Base-by-base conservation (phyloP, 1,140 invertebrate species). In the Plectrocnemia conspersa region DNA sequence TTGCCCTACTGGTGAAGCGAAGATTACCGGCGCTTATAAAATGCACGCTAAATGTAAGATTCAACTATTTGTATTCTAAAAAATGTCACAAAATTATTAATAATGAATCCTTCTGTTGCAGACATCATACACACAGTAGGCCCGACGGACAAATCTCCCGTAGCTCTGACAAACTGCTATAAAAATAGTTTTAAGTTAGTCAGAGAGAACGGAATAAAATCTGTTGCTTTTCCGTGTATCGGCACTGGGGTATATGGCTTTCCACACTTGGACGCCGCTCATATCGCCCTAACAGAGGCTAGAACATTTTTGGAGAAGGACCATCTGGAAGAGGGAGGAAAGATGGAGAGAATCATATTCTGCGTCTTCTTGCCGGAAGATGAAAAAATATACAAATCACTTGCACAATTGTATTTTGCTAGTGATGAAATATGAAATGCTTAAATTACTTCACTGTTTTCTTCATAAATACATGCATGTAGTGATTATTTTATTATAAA, bases 211-310 rank as follows among this genome's bases (percentile, higher is more conserved):
- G 69, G 81, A 2, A 54, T 92, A 1, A 73, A 76, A 54, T 78
- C 83, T 4, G 79, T 93, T 21, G 85, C 89, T 27, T 91, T 93
- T 68, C 89, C 89, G 15, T 92, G 89, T 59, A 89, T 93, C 64
- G 89, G 88, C 0, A 92, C 90, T 44, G 89, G 89, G 10, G 79
- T 91, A 53, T 92, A 91, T 75, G 87, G 86, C 2, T 93, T 91
- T 73, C 89, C 89, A 1, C 84, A 84, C 72, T 76, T 79, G 58
- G 66, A 80, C 27, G 90, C 90, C 0, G 83, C 86, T 4, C 77
- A 84, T 64, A 81, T 92, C 13, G 89, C 88, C 35, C 62, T 88
- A 10, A 67, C 70, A 10, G 81, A 81, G 13, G 80, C 87, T 0
- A 75, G 86, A 53, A 74, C 80, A 45, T 86, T 81, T 70, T 70